Conservation (phyloP, 64 coral and sea anemone genomes). For the Montipora cactus region DNA sequence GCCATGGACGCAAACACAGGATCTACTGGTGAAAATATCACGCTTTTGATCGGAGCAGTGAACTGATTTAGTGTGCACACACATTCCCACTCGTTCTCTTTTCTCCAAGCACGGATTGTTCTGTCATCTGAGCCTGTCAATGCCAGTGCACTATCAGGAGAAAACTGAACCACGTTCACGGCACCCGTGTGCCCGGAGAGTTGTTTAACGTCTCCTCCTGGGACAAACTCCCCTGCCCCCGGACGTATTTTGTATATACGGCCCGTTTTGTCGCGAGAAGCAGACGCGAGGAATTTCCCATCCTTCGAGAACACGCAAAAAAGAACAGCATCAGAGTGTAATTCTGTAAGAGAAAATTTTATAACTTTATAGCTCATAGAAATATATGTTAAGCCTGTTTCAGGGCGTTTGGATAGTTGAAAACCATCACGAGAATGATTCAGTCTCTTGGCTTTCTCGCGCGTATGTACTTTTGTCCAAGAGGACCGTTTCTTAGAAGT, state of each 20-base stretch:
- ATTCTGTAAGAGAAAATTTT: conserved; percentile 24
- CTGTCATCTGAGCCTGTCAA: conserved; percentile 82
- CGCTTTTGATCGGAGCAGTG: conserved; percentile 17
- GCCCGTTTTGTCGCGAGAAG: conserved; percentile 50
- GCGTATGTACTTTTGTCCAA: too few species aligned
- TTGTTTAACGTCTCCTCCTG: conserved; percentile 63
- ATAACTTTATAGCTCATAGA: background rate
- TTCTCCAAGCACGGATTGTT: conserved; percentile 75
- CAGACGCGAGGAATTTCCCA: conserved; percentile 51
- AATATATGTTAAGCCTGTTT: background rate
- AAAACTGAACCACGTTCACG: conserved; percentile 71
- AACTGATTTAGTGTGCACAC: conserved; percentile 7
- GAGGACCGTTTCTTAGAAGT: too few species aligned
- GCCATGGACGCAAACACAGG: conserved; percentile 61
- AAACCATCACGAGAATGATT: too few species aligned
- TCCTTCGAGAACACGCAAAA: conserved; percentile 63
- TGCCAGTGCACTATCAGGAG: conserved; percentile 45
- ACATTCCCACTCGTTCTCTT: conserved; percentile 38
- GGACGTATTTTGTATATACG: conserved; percentile 57
- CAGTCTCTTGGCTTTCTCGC: too few species aligned
- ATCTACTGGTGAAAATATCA: conserved; percentile 74
- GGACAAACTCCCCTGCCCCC: conserved; percentile 75
- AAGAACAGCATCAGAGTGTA: conserved; percentile 40
- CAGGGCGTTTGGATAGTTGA: too few species aligned
- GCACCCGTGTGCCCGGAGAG: conserved; percentile 64